Percentiles rank a stretch among this genome's conserved stretches.
phyloP scores from a whole-genome alignment of 2,888 invertebrate genomes.

The Ennomos erosarius region DNA sequence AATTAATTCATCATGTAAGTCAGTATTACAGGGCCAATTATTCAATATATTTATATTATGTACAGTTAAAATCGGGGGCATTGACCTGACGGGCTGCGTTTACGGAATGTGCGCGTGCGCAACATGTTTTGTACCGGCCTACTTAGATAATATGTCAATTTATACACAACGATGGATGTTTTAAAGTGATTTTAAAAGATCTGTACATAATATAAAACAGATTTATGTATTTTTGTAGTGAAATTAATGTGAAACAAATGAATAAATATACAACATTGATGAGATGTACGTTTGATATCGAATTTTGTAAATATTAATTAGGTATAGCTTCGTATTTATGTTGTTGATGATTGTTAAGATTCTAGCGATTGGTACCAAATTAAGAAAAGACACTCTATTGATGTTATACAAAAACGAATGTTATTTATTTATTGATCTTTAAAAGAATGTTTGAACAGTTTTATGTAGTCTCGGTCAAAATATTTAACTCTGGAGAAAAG shows the following conservation, averaged over 20 bases:
- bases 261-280: slow-evolving; percentile 20
- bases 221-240: slow-evolving; percentile 32
- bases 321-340: slow-evolving; percentile 36
- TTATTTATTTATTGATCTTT: slow-evolving; percentile 11
- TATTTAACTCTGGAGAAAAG: background rate
- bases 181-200: slow-evolving; percentile 32
- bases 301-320: slow-evolving; percentile 60
- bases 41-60: slow-evolving; percentile 42
- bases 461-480: background rate
- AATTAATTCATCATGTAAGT: slow-evolving; percentile 73
- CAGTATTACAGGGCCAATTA: slow-evolving; percentile 81
- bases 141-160: slow-evolving; percentile 13
- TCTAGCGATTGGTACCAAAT: slow-evolving; percentile 24
- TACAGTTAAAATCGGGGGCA: slow-evolving; percentile 25
- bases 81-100: background rate
- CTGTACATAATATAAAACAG: slow-evolving; percentile 42
- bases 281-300: slow-evolving; percentile 48
- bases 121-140: slow-evolving; percentile 1
- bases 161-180: slow-evolving; percentile 15
- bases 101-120: background rate
- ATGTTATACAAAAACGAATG: slow-evolving; percentile 9
- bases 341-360: slow-evolving; percentile 21
- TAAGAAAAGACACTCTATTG: slow-evolving; percentile 32
- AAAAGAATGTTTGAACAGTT: slow-evolving; percentile 2
- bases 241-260: slow-evolving; percentile 28